Percentiles rank a stretch among this genome's conserved stretches.
Conservation (phyloP, 2,113 vertebrate species). For the Sturnus vulgaris region DNA sequence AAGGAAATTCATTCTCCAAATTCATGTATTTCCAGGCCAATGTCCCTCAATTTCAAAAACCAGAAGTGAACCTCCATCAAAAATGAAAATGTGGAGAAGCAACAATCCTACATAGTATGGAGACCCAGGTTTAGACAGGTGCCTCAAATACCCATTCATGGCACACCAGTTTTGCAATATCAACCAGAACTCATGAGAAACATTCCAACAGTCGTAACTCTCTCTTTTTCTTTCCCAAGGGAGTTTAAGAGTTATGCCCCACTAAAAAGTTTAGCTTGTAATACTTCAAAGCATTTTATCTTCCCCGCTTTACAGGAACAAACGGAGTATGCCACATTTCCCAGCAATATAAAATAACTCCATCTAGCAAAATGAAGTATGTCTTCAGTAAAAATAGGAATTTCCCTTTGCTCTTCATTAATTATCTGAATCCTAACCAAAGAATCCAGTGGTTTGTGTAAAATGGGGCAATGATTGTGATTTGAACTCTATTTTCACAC, state of each 20-base stretch:
- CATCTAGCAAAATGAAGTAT: conserved; percentile 8
- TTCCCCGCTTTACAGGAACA: neutral
- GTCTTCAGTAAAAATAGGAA: neutral
- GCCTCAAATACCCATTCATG: neutral
- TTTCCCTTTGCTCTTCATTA: conserved; percentile 30
- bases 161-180: neutral
- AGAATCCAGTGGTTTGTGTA: neutral
- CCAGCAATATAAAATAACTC: neutral
- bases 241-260: neutral
- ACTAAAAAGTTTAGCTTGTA: neutral
- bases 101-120: neutral
- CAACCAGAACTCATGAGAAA: neutral
- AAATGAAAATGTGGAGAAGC: neutral
- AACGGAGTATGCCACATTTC: neutral
- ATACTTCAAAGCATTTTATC: conserved; percentile 1
- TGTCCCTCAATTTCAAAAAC: neutral
- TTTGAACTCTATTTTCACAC: neutral
- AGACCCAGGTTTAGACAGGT: neutral
- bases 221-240: neutral
- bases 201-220: neutral
- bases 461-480: neutral
- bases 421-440: neutral
- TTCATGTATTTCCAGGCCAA: neutral
- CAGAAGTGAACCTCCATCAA: neutral
- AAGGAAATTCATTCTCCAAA: neutral